Evolutionary conservation across 2,113 vertebrate genomes (phyloP), one percentile per base, ranked within the genome.

Genomic region (Cygnus atratus): DNA sequence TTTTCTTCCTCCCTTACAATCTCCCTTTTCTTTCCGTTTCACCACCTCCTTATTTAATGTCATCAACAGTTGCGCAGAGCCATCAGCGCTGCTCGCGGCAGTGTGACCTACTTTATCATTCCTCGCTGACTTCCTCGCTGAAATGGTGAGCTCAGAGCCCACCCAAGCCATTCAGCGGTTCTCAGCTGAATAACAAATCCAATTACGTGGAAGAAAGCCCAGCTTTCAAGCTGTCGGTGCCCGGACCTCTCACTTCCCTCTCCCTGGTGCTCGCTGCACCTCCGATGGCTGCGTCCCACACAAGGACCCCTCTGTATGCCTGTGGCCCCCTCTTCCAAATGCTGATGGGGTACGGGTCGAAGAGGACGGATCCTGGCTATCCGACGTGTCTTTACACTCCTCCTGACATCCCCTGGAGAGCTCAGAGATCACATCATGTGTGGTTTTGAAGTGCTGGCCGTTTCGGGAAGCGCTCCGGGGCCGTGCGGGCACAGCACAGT

Each of bases 141-240:
- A 48, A 89, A 93, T 17, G 0, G 1, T 1, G 3, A 73, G 93
- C 88, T 62, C 46, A 0, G 74, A 91, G 78, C 81, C 93, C 95
- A 91, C 84, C 96, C 84, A 70, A 43, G 58, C 84, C 95, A 63
- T 95, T 92, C 92, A 70, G 84, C 0, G 3, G 26, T 67, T 73
- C 93, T 91, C 87, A 52, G 91, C 58, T 94, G 91, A 89, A 87
- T 71, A 95, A 87, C 77, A 89, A 91, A 92, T 88, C 91, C 92
- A 94, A 91, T 94, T 84, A 96, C 74, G 89, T 84, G 92, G 92
- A 91, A 96, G 94, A 76, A 80, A 85, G 77, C 84, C 81, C 39
- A 92, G 77, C 77, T 94, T 89, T 88, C 84, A 84, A 15, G 35
- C 84, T 89, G 93, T 93, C 92, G 77, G 72, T 15, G 46, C 95